These are phyloP conservation scores for Meloidogyne hapla DNA, from an alignment of 1,140 invertebrate species.

Conservation along the genomic window DNA sequence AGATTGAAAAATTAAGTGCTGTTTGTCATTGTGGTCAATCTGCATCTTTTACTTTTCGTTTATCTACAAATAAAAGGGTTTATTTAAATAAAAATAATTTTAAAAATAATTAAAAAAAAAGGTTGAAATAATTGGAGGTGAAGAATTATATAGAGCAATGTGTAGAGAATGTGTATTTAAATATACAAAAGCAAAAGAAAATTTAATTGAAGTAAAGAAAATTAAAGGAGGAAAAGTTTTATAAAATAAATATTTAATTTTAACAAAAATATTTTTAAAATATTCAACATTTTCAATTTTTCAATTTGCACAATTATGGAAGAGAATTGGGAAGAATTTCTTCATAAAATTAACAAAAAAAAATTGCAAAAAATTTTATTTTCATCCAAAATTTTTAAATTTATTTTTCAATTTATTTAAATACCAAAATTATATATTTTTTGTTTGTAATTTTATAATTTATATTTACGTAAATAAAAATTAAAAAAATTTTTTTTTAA, in stretches of 20 bases:
- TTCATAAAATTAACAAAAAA: background rate
- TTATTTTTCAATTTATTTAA: no score
- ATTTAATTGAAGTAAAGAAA: conserved; percentile 10
- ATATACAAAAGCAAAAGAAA: conserved; percentile 10
- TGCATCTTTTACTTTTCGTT: conserved; percentile 71
- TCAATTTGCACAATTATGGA: no score
- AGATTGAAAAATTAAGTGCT: conserved; percentile 70
- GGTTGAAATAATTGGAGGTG: conserved; percentile 72
- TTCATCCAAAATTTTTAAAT: no score
- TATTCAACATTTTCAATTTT: no score
- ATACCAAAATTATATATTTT: no score
- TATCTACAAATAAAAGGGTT: conserved; percentile 52
- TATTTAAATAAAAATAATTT: conserved; percentile 17
- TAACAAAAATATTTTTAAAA: no score
- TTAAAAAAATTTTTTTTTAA: no score
- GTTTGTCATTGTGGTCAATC: conserved; percentile 71
- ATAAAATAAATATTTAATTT: no score
- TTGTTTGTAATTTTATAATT: no score
- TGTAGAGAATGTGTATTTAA: conserved; percentile 68
- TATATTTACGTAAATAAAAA: no score
- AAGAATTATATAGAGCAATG: conserved; percentile 71
- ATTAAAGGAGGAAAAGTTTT: background rate
- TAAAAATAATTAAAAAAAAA: conserved; percentile 49
- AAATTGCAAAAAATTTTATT: no score
- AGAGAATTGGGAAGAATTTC: background rate